Conservation (phyloP, 1,140 invertebrate species). For the Colletes latitarsis region DNA sequence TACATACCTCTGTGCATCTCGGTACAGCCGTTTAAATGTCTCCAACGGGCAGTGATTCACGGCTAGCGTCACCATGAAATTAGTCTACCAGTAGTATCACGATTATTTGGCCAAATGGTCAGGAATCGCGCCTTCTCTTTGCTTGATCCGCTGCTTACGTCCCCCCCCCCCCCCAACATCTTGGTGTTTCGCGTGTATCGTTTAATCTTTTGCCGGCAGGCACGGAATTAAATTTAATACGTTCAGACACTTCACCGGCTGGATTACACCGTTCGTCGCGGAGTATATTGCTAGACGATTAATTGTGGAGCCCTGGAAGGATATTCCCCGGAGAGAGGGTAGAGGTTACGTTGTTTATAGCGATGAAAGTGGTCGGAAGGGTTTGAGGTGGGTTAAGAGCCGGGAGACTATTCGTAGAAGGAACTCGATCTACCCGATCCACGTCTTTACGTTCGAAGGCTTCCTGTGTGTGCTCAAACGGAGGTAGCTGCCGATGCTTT, state of each 20-base stretch:
- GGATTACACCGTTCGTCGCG: conserved; percentile 4
- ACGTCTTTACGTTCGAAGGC: conserved; percentile 1
- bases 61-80: conserved; percentile 61
- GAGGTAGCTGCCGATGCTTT: not conserved
- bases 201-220: conserved; percentile 6
- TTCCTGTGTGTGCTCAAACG: not conserved
- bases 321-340: not conserved
- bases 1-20: conserved; percentile 19
- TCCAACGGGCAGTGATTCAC: conserved; percentile 66
- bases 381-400: conserved; percentile 6
- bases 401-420: conserved; percentile 9
- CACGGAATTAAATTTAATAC: conserved; percentile 22
- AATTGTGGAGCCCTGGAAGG: not conserved
- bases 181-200: not conserved
- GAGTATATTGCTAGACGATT: conserved; percentile 17
- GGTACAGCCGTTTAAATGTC: conserved; percentile 56
- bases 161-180: not conserved
- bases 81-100: conserved; percentile 46
- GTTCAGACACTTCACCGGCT: not conserved
- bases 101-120: conserved; percentile 38
- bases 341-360: conserved; percentile 41
- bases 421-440: conserved; percentile 8
- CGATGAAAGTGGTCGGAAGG: conserved; percentile 36
- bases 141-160: not conserved
- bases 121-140: conserved; percentile 29